A percentile compares a stretch with the other conserved stretches of the same genome.
These are phyloP conservation scores for Tinea pellionella DNA, from an alignment of 2,888 invertebrate genomes.

Conservation along the genomic window DNA sequence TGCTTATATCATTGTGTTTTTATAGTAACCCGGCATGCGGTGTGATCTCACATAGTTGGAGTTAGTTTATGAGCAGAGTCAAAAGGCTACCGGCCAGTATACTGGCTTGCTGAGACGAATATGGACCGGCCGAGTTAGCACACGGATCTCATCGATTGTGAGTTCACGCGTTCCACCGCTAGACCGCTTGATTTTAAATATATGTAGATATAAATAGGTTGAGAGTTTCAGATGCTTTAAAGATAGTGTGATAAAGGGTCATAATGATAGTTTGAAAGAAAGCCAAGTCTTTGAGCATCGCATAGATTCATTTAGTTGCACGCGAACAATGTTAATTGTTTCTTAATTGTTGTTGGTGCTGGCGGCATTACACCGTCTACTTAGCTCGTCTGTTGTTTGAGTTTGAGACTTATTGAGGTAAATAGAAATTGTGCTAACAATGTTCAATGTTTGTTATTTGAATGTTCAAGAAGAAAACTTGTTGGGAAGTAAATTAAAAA, in stretches of 20 bases:
- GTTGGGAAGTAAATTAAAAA: too few species aligned
- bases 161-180: too few species aligned
- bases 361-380: constrained; percentile 4
- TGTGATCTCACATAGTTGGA: too few species aligned
- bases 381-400: constrained; percentile 8
- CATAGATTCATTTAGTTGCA: constrained; percentile 19
- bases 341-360: constrained; percentile 27
- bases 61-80: too few species aligned
- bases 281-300: background rate
- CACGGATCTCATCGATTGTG: too few species aligned
- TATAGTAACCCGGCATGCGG: too few species aligned
- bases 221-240: background rate
- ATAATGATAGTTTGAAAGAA: background rate
- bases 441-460: background rate
- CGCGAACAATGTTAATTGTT: constrained; percentile 32
- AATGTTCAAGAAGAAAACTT: background rate
- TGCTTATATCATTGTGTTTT: too few species aligned
- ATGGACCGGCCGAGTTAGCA: too few species aligned
- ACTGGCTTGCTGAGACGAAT: too few species aligned
- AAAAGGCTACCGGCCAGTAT: too few species aligned
- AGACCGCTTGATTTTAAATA: too few species aligned
- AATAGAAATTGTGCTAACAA: background rate
- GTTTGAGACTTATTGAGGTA: background rate
- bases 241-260: background rate
- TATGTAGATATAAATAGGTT: too few species aligned